A percentile compares a stretch with the other conserved stretches of the same genome.
phyloP scores from a whole-genome alignment of 2,113 vertebrate species.

The Xenopus borealis region DNA sequence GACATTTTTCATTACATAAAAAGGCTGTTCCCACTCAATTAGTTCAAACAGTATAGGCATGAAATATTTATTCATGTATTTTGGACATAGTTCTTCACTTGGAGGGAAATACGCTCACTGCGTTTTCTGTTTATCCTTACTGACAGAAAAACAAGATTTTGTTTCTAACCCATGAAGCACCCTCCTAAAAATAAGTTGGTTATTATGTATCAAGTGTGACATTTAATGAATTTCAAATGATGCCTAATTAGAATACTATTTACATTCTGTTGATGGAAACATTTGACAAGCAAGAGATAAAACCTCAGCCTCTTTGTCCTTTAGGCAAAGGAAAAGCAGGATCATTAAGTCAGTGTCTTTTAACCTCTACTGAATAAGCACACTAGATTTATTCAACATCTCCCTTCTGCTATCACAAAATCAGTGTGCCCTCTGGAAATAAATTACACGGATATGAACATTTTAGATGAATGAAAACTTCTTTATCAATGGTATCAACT shows the following conservation, averaged over 20 bases:
- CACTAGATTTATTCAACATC: slow-evolving; percentile 11
- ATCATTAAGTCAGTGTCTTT: slow-evolving; percentile 29
- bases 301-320: slow-evolving; percentile 32
- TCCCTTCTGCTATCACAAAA: slow-evolving; percentile 37
- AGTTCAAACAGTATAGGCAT: no score
- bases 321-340: slow-evolving; percentile 9
- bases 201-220: slow-evolving; percentile 1
- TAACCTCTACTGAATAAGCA: slow-evolving; percentile 29
- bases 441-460: slow-evolving; percentile 27
- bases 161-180: no score
- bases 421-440: slow-evolving; percentile 24
- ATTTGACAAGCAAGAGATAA: slow-evolving; percentile 16
- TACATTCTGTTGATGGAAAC: background rate
- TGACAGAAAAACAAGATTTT: no score
- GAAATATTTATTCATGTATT: no score
- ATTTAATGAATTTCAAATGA: slow-evolving; percentile 25
- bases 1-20: background rate
- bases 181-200: no score
- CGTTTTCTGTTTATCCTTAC: no score
- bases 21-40: no score
- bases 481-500: background rate
- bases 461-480: slow-evolving; percentile 16
- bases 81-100: no score
- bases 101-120: no score
- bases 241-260: slow-evolving; percentile 21